These are phyloP conservation scores for Chiroxiphia lanceolata DNA, from an alignment of 2,797 vertebrate genomes.

Conservation along the genomic window DNA sequence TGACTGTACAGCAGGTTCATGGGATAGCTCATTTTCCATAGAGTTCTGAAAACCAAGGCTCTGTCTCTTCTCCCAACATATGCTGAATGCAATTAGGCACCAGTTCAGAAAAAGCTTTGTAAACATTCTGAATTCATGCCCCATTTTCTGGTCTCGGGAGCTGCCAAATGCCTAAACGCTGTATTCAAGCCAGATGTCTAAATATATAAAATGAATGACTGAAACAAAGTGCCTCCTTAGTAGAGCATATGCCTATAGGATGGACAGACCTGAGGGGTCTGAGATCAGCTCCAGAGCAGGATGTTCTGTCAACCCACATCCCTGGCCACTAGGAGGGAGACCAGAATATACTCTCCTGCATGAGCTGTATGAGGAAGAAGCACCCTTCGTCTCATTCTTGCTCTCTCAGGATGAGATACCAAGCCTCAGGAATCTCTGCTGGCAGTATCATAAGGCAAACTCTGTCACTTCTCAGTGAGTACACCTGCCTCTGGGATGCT, in stretches of 20 bases:
- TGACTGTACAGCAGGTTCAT: neutral
- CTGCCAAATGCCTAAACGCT: conserved; percentile 55
- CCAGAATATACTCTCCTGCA: neutral
- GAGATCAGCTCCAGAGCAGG: neutral
- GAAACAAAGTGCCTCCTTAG: conserved; percentile 44
- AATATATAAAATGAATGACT: conserved; percentile 64
- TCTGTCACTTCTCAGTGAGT: neutral
- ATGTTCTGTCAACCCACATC: conserved; percentile 1
- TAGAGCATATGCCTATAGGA: conserved; percentile 28
- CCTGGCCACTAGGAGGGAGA: neutral
- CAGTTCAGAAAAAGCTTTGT: conserved; percentile 31
- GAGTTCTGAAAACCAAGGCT: neutral
- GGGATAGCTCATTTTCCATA: neutral
- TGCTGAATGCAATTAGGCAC: conserved; percentile 56
- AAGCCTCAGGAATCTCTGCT: neutral
- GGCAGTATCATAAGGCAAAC: neutral
- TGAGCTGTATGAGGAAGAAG: neutral
- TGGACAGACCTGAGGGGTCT: neutral
- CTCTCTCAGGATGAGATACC: neutral
- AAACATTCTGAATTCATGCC: conserved; percentile 25
- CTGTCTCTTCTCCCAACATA: conserved; percentile 42
- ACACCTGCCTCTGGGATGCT: neutral
- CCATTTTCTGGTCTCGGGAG: conserved; percentile 24
- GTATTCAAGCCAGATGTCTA: conserved; percentile 39
- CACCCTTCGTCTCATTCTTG: accelerated